These are phyloP conservation scores for Cydia pomonella DNA, from an alignment of 1,140 invertebrate species.

Conservation along the genomic window DNA sequence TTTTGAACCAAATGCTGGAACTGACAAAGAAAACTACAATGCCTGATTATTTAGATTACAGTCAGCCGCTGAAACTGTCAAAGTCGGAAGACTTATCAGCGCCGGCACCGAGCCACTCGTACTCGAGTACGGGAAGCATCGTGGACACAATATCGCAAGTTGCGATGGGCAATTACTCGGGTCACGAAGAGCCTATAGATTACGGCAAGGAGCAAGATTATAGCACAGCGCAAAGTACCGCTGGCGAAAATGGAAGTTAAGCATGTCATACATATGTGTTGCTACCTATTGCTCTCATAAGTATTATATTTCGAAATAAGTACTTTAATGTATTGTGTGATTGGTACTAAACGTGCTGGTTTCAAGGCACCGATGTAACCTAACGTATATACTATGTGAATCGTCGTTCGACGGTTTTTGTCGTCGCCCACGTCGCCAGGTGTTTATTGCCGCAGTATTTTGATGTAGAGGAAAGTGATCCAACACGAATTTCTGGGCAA, in stretches of 20 bases:
- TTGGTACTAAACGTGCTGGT: neutral
- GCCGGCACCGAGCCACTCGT: slow-evolving; percentile 65
- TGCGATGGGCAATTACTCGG: slow-evolving; percentile 70
- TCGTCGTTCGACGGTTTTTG: neutral
- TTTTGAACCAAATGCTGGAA: slow-evolving; percentile 79
- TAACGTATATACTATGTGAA: neutral
- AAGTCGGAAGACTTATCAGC: slow-evolving; percentile 66
- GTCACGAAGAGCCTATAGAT: slow-evolving; percentile 66
- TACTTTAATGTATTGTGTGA: neutral
- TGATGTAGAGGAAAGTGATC: too few species aligned
- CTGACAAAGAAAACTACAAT: slow-evolving; percentile 78
- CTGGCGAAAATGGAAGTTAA: slow-evolving; percentile 63
- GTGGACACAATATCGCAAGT: slow-evolving; percentile 73
- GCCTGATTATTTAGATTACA: slow-evolving; percentile 75
- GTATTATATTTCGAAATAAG: neutral
- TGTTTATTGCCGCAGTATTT: too few species aligned
- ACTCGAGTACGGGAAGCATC: slow-evolving; percentile 68
- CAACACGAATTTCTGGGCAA: too few species aligned
- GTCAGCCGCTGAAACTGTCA: slow-evolving; percentile 67
- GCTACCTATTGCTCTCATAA: neutral
- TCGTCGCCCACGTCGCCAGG: too few species aligned
- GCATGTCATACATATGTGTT: neutral
- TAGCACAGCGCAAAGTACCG: slow-evolving; percentile 52
- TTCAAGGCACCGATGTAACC: neutral
- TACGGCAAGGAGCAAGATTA: slow-evolving; percentile 72